A percentile compares a stretch with the other conserved stretches of the same genome.
These are phyloP conservation scores for Sicus ferrugineus DNA, from an alignment of 2,888 invertebrate genomes.

Conservation along the genomic window DNA sequence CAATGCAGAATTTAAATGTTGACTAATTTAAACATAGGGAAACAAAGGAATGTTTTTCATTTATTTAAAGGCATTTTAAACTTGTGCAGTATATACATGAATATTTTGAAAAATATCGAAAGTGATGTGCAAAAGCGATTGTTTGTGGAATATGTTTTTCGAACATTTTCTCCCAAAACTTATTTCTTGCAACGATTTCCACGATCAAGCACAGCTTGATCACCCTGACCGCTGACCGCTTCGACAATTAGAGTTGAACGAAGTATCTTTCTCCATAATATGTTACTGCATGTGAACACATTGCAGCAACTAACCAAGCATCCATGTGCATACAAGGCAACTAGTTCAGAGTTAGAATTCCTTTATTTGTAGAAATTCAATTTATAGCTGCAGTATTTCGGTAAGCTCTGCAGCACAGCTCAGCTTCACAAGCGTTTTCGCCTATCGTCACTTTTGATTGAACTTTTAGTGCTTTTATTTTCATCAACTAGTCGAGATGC, in stretches of 20 bases:
- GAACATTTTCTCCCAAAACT: no score
- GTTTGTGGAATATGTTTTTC: no score
- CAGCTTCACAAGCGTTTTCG: not conserved
- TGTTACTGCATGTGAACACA: not conserved
- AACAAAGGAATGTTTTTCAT: no score
- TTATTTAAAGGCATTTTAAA: no score
- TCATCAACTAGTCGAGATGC: constrained; percentile 9
- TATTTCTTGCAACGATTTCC: no score
- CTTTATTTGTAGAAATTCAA: constrained; percentile 14
- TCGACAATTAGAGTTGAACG: constrained; percentile 4
- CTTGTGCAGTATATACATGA: no score
- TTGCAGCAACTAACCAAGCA: not conserved
- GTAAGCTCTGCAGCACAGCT: not conserved
- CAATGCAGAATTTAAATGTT: no score
- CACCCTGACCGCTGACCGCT: no score
- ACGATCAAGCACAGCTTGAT: no score
- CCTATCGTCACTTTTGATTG: not conserved
- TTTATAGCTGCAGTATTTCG: not conserved
- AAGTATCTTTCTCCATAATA: not conserved
- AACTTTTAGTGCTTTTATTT: not conserved
- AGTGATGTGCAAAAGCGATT: no score
- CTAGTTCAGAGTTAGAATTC: constrained; percentile 34
- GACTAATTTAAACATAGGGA: no score
- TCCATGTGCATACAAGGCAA: constrained; percentile 12
- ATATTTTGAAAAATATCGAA: no score